phyloP scores from a whole-genome alignment of 2,797 vertebrate genomes.

The Pempheris klunzingeri region DNA sequence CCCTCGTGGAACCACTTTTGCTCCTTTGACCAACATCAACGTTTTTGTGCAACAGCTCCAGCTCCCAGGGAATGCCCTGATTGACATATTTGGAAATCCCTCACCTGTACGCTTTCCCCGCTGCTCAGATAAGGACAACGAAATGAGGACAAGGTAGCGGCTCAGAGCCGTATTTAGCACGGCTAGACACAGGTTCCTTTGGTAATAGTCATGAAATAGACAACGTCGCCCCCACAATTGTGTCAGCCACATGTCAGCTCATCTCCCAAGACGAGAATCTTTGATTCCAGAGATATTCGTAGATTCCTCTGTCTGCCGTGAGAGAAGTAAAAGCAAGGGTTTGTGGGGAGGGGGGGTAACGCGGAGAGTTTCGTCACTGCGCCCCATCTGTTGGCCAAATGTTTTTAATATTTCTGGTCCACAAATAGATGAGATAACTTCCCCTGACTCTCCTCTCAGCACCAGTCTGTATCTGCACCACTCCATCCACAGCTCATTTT shows the following conservation, averaged over 20 bases:
- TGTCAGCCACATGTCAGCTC: conserved; percentile 44
- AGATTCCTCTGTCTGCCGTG: conserved; percentile 24
- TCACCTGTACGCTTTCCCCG: conserved; percentile 18
- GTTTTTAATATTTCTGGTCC: conserved; percentile 14
- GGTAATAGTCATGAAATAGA: conserved; percentile 47
- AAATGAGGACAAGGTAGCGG: conserved; percentile 31
- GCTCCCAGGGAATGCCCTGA: conserved; percentile 1
- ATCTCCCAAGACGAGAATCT: conserved; percentile 38
- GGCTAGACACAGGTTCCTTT: conserved; percentile 53
- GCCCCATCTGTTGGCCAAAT: conserved; percentile 46
- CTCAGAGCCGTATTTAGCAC: conserved; percentile 41
- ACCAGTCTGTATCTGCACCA: conserved; percentile 39
- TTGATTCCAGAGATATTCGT: conserved; percentile 37
- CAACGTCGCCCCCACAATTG: conserved; percentile 45
- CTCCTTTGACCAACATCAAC: conserved; percentile 13
- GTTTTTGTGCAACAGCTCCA: conserved; percentile 6
- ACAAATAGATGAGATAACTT: neutral
- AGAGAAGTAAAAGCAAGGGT: conserved; percentile 29
- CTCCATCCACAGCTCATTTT: conserved; percentile 64
- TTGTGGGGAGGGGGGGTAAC: neutral
- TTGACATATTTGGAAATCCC: conserved; percentile 16
- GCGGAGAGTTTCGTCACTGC: conserved; percentile 18
- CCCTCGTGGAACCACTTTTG: conserved; percentile 11
- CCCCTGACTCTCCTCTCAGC: conserved; percentile 54
- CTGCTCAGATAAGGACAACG: conserved; percentile 30